A percentile compares a stretch with the other conserved stretches of the same genome.
Conservation (phyloP, 2,113 vertebrate species). For the Lepisosteus oculatus region DNA sequence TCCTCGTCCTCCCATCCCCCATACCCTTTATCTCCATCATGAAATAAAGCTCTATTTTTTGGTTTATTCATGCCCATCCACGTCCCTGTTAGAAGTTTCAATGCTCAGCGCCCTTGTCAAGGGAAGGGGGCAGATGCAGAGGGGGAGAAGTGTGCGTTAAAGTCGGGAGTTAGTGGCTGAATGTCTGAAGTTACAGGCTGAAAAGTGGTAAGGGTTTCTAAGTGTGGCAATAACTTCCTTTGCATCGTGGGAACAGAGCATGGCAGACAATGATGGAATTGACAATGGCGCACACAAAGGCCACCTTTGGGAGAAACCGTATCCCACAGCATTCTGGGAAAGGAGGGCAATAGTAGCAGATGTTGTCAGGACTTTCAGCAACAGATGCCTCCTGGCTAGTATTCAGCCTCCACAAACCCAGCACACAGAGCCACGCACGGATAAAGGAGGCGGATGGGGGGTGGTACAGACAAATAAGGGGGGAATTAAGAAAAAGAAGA, state of each 20-base stretch:
- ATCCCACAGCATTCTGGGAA: slow-evolving; percentile 82
- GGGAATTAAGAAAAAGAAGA: slow-evolving; percentile 55
- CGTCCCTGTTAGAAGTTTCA: too few species aligned
- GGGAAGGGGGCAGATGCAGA: too few species aligned
- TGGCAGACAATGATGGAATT: slow-evolving; percentile 78
- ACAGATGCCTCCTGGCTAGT: slow-evolving; percentile 90
- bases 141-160: slow-evolving; percentile 28
- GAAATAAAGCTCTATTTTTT: too few species aligned
- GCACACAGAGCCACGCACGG: slow-evolving; percentile 56
- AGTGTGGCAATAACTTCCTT: slow-evolving; percentile 57
- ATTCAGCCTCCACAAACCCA: slow-evolving; percentile 73
- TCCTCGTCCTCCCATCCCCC: too few species aligned
- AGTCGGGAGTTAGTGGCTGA: slow-evolving; percentile 28
- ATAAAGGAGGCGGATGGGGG: slow-evolving; percentile 46
- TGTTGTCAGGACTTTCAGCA: slow-evolving; percentile 81
- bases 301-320: slow-evolving; percentile 87
- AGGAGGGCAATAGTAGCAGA: slow-evolving; percentile 88
- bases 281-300: slow-evolving; percentile 80
- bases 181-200: slow-evolving; percentile 26
- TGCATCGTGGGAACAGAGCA: slow-evolving; percentile 76
- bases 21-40: too few species aligned
- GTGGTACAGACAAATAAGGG: slow-evolving; percentile 70
- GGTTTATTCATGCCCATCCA: too few species aligned
- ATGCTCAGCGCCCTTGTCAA: too few species aligned
- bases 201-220: slow-evolving; percentile 45